A percentile compares a stretch with the other conserved stretches of the same genome.
These are phyloP conservation scores for Amphiprion percula DNA, from an alignment of 2,113 vertebrate genomes.

Conservation along the genomic window DNA sequence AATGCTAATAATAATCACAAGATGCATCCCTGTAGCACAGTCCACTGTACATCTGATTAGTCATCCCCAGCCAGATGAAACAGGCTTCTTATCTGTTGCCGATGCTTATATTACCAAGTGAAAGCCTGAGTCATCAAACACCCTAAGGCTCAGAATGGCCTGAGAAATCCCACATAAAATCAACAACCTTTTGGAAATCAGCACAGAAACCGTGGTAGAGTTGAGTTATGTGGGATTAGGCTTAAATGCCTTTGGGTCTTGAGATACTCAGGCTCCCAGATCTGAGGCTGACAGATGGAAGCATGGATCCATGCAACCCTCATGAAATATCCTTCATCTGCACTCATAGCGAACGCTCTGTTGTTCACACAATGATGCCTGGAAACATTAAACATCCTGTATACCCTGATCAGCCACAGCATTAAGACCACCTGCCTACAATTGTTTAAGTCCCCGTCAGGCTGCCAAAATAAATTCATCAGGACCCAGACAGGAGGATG, in stretches of 20 bases:
- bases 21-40: background rate
- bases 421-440: too few species aligned
- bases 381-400: background rate
- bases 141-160: conserved; percentile 3
- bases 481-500: too few species aligned
- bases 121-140: conserved; percentile 30
- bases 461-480: too few species aligned
- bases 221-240: conserved; percentile 36
- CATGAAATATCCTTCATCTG: conserved; percentile 50
- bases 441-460: too few species aligned
- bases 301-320: conserved; percentile 26
- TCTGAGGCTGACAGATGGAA: conserved; percentile 38
- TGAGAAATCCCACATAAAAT: conserved; percentile 33
- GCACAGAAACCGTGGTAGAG: background rate
- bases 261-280: conserved; percentile 17
- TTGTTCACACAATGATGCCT: conserved; percentile 20
- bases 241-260: conserved; percentile 32
- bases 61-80: conserved; percentile 17
- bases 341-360: background rate
- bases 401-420: too few species aligned
- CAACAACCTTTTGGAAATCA: conserved; percentile 25
- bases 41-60: conserved; percentile 17
- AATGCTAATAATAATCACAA: conserved; percentile 11
- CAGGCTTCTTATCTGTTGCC: background rate
- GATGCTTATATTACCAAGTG: conserved; percentile 23